Conservation (phyloP, 1,140 invertebrate genomes). For the Armadillidium nasatum region DNA sequence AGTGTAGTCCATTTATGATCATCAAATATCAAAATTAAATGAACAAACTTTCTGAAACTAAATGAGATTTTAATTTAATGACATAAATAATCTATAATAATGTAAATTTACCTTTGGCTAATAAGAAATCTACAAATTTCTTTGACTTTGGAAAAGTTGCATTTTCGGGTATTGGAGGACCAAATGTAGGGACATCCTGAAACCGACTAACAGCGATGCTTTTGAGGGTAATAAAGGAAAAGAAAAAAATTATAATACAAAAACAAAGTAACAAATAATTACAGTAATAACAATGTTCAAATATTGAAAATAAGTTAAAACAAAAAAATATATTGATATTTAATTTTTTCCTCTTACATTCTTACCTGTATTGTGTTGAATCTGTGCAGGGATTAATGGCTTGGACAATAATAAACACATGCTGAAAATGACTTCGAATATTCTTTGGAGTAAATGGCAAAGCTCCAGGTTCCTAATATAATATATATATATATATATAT, state of each 20-base stretch:
- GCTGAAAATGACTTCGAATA: conserved; percentile 93
- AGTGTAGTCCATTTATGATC: too few relatives aligned
- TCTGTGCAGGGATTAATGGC: conserved; percentile 87
- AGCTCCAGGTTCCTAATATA: conserved; percentile 72
- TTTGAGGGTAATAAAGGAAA: conserved; percentile 38
- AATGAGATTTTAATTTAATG: too few relatives aligned
- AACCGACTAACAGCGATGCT: conserved; percentile 87
- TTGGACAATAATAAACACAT: conserved; percentile 92
- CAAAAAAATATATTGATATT: too few relatives aligned
- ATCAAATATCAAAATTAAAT: too few relatives aligned
- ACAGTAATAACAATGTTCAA: too few relatives aligned
- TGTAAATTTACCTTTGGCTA: conserved; percentile 69
- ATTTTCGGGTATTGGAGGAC: conserved; percentile 80
- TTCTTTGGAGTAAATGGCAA: conserved; percentile 85
- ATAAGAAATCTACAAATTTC: conserved; percentile 84
- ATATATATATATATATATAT: neutral
- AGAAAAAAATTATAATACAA: neutral
- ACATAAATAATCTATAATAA: neutral
- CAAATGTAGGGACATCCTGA: conserved; percentile 92
- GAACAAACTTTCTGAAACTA: too few relatives aligned
- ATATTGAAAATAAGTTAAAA: too few relatives aligned
- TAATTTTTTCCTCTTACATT: too few relatives aligned
- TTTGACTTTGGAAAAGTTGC: conserved; percentile 81
- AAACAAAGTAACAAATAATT: too few relatives aligned
- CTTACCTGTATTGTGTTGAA: conserved; percentile 72